Conservation (phyloP, 2,888 invertebrate genomes). For the Conops quadrifasciatus region DNA sequence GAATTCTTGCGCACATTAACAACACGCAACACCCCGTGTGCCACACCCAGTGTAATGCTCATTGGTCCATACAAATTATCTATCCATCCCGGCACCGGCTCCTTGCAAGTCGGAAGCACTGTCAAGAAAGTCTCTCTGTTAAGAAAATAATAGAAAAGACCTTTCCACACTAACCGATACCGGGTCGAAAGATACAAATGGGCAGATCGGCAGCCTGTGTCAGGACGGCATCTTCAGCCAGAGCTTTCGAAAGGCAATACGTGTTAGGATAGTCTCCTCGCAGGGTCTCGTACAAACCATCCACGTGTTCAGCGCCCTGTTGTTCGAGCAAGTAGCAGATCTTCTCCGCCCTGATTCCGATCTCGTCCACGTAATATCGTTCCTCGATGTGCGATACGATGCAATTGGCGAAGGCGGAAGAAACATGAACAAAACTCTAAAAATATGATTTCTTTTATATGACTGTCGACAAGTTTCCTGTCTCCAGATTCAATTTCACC, state of each 20-base stretch:
- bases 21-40: slow-evolving; percentile 70
- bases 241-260: slow-evolving; percentile 77
- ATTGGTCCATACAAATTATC: slow-evolving; percentile 74
- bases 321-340: slow-evolving; percentile 56
- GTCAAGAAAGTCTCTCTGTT: not conserved
- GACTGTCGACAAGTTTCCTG: too few relatives aligned
- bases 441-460: not conserved
- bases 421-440: slow-evolving; percentile 71
- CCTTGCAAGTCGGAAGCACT: slow-evolving; percentile 67
- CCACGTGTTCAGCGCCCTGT: slow-evolving; percentile 59
- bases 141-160: not conserved
- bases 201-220: slow-evolving; percentile 70
- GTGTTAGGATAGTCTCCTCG: slow-evolving; percentile 70
- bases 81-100: slow-evolving; percentile 73
- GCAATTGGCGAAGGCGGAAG: slow-evolving; percentile 77
- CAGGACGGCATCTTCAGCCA: slow-evolving; percentile 72
- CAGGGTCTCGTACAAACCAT: slow-evolving; percentile 54
- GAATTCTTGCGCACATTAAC: slow-evolving; percentile 55
- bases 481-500: too few relatives aligned
- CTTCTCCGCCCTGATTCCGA: slow-evolving; percentile 58
- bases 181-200: slow-evolving; percentile 74
- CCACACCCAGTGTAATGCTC: slow-evolving; percentile 65
- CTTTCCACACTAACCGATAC: slow-evolving; percentile 68
- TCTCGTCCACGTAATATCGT: slow-evolving; percentile 59
- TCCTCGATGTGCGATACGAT: slow-evolving; percentile 60